Percentiles rank a stretch among this genome's conserved stretches.
These are phyloP conservation scores for Prorops nasuta DNA, from an alignment of 1,140 invertebrate genomes.

Conservation along the genomic window DNA sequence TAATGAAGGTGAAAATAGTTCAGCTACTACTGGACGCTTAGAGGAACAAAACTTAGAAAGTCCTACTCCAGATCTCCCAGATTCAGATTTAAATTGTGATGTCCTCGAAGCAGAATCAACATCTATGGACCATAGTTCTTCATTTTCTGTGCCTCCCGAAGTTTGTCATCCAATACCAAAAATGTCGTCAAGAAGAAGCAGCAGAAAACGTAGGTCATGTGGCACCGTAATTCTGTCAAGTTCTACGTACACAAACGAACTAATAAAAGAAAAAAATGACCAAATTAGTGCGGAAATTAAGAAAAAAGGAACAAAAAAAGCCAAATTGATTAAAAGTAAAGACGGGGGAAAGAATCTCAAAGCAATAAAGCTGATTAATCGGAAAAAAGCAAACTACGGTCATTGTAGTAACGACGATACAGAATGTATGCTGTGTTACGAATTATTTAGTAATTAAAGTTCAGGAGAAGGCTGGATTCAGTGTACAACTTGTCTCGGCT, in stretches of 20 bases:
- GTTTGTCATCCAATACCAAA: background rate
- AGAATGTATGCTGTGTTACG: background rate
- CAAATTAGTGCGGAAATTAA: background rate
- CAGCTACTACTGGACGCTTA: background rate
- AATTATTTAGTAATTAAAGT: background rate
- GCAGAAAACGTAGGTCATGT: background rate
- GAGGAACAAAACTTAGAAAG: background rate
- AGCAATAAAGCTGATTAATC: background rate
- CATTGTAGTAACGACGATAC: background rate
- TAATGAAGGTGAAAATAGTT: constrained; percentile 13
- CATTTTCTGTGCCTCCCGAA: background rate
- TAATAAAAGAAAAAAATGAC: background rate
- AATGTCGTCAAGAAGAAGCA: background rate
- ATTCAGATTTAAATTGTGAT: background rate
- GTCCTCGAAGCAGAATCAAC: background rate
- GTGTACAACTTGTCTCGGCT: background rate
- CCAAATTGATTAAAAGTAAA: background rate
- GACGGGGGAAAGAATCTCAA: background rate
- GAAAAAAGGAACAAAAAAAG: background rate
- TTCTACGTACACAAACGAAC: background rate
- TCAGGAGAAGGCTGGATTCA: background rate
- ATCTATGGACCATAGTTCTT: background rate
- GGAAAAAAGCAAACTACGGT: background rate
- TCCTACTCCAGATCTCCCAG: background rate
- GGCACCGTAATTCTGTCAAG: background rate